Percentiles rank a stretch among this genome's conserved stretches.
Evolutionary conservation across 2,113 vertebrate species (phyloP).

Genomic region (Hippocampus abdominalis): DNA sequence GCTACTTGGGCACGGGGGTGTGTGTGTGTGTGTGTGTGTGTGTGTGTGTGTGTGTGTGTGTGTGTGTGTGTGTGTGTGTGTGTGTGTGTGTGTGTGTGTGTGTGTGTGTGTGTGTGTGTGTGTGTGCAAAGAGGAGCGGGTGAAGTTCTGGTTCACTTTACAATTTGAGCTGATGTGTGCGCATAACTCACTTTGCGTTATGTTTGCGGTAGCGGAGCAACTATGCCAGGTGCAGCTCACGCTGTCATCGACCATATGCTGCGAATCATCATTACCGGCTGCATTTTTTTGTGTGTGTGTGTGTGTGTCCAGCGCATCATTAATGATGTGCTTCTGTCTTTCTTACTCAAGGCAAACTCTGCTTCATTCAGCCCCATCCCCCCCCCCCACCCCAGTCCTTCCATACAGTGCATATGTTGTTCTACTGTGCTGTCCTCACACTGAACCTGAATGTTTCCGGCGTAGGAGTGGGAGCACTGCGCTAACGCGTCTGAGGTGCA

Average conservation of each 20-base stretch:
- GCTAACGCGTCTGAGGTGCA: no score
- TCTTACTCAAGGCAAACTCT: constrained; percentile 61
- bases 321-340: constrained; percentile 40
- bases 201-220: constrained; percentile 5
- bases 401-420: constrained; percentile 59
- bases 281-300: no score
- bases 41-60: no score
- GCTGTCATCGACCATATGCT: no score
- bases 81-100: not conserved
- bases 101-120: no score
- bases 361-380: constrained; percentile 52
- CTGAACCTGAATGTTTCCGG: constrained; percentile 36
- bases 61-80: no score
- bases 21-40: not conserved
- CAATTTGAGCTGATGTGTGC: constrained; percentile 12
- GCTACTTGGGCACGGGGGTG: constrained; percentile 53
- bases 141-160: constrained; percentile 27
- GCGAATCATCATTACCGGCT: no score
- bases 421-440: constrained; percentile 39
- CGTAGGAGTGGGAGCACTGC: constrained; percentile 9
- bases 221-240: not conserved
- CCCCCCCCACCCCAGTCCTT: constrained; percentile 12
- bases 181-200: not conserved
- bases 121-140: constrained; percentile 5
- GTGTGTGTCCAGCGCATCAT: constrained; percentile 19